Evolutionary conservation across 1,140 invertebrate genomes (phyloP).

Genomic region (Drosophila trapezifrons): DNA sequence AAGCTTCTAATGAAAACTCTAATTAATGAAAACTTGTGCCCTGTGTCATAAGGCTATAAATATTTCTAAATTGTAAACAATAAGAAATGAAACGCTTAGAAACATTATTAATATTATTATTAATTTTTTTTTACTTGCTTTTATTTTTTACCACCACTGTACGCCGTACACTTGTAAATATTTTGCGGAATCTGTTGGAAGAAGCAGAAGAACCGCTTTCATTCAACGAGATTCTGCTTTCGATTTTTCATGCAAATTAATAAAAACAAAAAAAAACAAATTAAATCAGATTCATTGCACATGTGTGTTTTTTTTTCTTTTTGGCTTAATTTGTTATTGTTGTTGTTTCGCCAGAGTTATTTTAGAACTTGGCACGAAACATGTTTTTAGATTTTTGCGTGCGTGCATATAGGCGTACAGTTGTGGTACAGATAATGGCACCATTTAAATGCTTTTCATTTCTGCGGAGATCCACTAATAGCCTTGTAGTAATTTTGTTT

Average conservation of each 20-base stretch:
- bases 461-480: no score
- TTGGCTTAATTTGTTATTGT: constrained; percentile 25
- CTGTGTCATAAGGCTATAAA: no score
- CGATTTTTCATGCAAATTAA: constrained; percentile 65
- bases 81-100: neutral
- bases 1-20: no score
- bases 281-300: constrained; percentile 27
- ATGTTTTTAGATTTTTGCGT: constrained; percentile 42
- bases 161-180: neutral
- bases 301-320: constrained; percentile 12
- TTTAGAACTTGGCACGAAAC: constrained; percentile 79
- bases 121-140: neutral
- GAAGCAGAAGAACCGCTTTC: constrained; percentile 13
- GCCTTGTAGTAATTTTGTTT: no score
- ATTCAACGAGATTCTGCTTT: constrained; percentile 53
- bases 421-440: neutral
- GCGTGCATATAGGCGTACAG: neutral
- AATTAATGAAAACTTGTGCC: no score
- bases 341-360: constrained; percentile 64
- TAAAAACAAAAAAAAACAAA: constrained; percentile 20
- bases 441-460: neutral
- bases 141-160: neutral
- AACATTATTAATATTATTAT: no score
- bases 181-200: constrained; percentile 7
- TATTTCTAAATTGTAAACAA: no score